A percentile compares a stretch with the other conserved stretches of the same genome.
Conservation (phyloP, 2,797 vertebrate genomes). For the Pelochelys cantorii region DNA sequence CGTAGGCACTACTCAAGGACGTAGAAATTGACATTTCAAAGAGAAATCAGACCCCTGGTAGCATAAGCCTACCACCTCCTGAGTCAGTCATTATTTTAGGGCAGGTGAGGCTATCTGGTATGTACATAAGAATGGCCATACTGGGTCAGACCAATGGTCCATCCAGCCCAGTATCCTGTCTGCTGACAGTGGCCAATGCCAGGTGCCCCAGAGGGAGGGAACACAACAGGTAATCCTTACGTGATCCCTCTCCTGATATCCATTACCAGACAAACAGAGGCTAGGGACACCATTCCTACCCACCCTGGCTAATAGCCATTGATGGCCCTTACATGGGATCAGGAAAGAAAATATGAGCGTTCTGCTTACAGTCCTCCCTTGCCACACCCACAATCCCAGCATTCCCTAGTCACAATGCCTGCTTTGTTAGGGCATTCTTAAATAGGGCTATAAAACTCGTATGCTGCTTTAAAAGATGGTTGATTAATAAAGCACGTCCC, state of each 20-base stretch:
- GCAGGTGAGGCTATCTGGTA: slow-evolving; percentile 17
- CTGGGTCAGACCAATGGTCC: no score
- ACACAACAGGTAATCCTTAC: no score
- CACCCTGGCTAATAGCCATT: no score
- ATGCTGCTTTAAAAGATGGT: neutral
- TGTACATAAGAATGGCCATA: neutral
- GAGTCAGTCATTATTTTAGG: slow-evolving; percentile 46
- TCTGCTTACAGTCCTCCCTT: neutral
- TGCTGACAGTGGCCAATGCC: no score
- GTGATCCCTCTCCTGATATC: no score
- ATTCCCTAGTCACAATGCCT: neutral
- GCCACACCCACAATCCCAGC: neutral
- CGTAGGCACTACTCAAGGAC: neutral
- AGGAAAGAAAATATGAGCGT: neutral
- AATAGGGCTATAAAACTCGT: accelerated
- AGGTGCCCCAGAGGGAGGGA: no score
- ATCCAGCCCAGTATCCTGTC: no score
- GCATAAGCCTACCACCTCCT: slow-evolving; percentile 59
- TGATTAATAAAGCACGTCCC: neutral
- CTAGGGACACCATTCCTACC: no score
- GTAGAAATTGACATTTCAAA: slow-evolving; percentile 26
- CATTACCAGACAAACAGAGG: no score
- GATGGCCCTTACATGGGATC: accelerated
- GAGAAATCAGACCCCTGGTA: neutral
- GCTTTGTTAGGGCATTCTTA: neutral